Evolutionary conservation across 2,113 vertebrate species (phyloP), one percentile per base, ranked within the genome.

Genomic region (Thalassoma bifasciatum): DNA sequence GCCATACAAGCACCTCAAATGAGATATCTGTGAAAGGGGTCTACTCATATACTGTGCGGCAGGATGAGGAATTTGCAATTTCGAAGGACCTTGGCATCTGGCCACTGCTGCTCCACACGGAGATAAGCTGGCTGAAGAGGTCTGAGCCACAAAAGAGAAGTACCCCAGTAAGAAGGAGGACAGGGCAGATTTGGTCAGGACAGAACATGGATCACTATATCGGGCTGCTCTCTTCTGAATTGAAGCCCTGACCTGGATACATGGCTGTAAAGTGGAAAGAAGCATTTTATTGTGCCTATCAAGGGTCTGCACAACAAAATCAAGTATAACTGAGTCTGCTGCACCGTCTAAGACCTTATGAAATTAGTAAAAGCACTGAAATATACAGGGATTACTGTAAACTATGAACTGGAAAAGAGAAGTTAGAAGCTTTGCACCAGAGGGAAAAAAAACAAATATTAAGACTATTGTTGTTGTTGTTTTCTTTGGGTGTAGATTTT

Each of bases 1-100:
- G 37, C 65, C 77, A 13, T 26, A 53, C 49, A 70, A 75, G 73
- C 51, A 54, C 62, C 59, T 72, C 17, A 26, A 74, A 75, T 79
- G 52, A 87, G 68, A 70, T 58, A 21, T 42, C 19, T 42, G 13
- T 64, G 57, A 72, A 66, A 72, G 37, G 24, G 62, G 81, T 54
- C 52, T 51, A 17, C 10, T 53, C 70, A 50, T 66, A 71, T 5
- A 54, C 67, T 68, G 49, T 79, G 59, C 80, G 82, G 66, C 72
- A 80, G 66, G 42, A 71, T 78, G 82, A 80, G 53, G 50, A 72
- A 82, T 86, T 58, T 72, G 67, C 51, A 73, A 66, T 87, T 82
- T 62, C 76, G 82, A 78, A 36, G 44, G 77, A 79, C 71, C 69
- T 61, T 88, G 83, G 79, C 62, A 63, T 56, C 21, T 23, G 37